Conservation (phyloP, 2,888 invertebrate species). For the Pandemis corylana region DNA sequence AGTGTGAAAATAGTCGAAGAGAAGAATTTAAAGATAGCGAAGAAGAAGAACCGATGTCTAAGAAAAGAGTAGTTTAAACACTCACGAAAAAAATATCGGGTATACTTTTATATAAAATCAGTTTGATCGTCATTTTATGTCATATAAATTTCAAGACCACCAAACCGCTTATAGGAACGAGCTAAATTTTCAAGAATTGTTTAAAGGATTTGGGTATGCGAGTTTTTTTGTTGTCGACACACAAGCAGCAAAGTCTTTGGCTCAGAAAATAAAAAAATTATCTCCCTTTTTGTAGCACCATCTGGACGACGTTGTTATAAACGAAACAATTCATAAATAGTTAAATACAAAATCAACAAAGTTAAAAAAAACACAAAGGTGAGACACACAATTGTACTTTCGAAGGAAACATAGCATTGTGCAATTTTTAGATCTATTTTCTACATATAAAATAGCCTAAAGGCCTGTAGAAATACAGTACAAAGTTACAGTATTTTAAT, state of each 20-base stretch:
- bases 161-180: too few species aligned
- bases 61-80: too few species aligned
- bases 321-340: slow-evolving; percentile 48
- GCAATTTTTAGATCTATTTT: neutral
- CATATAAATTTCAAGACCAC: too few species aligned
- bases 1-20: too few species aligned
- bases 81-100: too few species aligned
- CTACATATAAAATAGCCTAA: neutral
- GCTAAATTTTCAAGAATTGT: neutral
- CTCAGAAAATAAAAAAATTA: slow-evolving; percentile 73
- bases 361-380: slow-evolving; percentile 48
- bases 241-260: slow-evolving; percentile 70
- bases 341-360: slow-evolving; percentile 54
- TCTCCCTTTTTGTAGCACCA: slow-evolving; percentile 73
- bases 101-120: too few species aligned
- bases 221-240: slow-evolving; percentile 28
- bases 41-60: too few species aligned
- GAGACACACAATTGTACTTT: slow-evolving; percentile 9
- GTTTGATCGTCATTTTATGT: too few species aligned
- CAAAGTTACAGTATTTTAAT: neutral
- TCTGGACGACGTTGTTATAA: slow-evolving; percentile 64
- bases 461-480: too few species aligned
- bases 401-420: neutral
- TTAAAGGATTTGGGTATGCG: neutral
- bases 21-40: too few species aligned